phyloP scores from a whole-genome alignment of 2,888 invertebrate species.

The Sarcophaga caerulescens region DNA sequence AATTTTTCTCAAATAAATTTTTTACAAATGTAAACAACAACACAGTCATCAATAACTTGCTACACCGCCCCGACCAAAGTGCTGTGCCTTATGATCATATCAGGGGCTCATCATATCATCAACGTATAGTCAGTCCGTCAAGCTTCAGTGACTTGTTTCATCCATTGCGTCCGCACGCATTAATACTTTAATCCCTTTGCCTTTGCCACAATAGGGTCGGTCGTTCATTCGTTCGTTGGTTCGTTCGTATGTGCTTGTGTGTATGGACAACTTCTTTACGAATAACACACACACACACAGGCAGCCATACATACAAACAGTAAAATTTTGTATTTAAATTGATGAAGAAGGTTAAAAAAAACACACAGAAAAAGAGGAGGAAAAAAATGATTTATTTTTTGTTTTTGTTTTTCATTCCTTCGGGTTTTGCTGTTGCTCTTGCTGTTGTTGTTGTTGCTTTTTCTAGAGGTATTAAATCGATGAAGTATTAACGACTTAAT shows the following conservation, averaged over 20 bases:
- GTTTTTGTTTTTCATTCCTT: neutral
- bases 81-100: constrained; percentile 51
- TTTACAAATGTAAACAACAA: constrained; percentile 68
- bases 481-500: constrained; percentile 81
- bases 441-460: neutral
- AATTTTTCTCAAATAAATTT: constrained; percentile 57
- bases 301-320: neutral
- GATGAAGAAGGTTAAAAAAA: neutral
- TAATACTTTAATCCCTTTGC: constrained; percentile 78
- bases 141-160: constrained; percentile 67
- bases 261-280: constrained; percentile 4
- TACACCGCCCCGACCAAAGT: constrained; percentile 51
- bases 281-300: neutral
- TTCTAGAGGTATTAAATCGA: constrained; percentile 77
- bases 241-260: constrained; percentile 32
- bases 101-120: constrained; percentile 45
- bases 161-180: constrained; percentile 72
- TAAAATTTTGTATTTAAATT: neutral
- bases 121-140: constrained; percentile 56
- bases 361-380: neutral
- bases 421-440: neutral
- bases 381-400: neutral
- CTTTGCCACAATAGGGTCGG: constrained; percentile 3
- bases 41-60: constrained; percentile 53
- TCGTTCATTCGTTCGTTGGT: no score